Conservation (phyloP, 2,797 vertebrate genomes). For the Malurus splendens region DNA sequence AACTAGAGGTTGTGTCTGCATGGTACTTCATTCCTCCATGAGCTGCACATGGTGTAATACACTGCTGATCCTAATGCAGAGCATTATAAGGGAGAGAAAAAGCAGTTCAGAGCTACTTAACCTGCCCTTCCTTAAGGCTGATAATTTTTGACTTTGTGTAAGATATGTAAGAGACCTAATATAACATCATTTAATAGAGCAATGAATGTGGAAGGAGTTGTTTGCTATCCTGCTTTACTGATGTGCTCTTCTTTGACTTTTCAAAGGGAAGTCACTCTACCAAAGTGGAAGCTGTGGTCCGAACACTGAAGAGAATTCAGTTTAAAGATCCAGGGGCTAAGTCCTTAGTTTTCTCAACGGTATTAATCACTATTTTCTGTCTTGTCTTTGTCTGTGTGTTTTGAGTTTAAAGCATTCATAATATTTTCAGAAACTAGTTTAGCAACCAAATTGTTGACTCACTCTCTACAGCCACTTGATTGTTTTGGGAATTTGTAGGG, state of each 20-base stretch:
- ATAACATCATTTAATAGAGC: background rate
- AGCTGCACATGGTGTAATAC: background rate
- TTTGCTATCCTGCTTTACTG: background rate
- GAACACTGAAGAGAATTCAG: conserved; percentile 93
- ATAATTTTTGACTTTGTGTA: background rate
- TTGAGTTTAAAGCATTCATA: background rate
- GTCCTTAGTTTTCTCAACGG: conserved; percentile 95
- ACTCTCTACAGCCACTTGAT: background rate
- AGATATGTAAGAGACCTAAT: background rate
- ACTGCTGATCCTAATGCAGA: background rate
- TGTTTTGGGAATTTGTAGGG: conserved; percentile 1
- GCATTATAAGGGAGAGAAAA: background rate
- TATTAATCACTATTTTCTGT: conserved; percentile 61
- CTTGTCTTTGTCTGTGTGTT: background rate
- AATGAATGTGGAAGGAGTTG: background rate
- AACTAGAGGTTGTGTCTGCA: background rate
- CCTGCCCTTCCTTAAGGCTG: background rate
- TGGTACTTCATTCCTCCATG: accelerated
- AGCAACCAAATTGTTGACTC: background rate
- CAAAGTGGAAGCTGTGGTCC: conserved; percentile 96
- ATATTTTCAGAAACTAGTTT: background rate
- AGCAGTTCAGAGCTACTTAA: background rate
- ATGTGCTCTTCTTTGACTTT: conserved; percentile 10
- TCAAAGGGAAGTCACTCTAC: conserved; percentile 96
- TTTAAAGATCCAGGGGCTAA: conserved; percentile 87